Evolutionary conservation across 2,113 vertebrate species (phyloP), one percentile per base, ranked within the genome.

Genomic region (Felis chaus): DNA sequence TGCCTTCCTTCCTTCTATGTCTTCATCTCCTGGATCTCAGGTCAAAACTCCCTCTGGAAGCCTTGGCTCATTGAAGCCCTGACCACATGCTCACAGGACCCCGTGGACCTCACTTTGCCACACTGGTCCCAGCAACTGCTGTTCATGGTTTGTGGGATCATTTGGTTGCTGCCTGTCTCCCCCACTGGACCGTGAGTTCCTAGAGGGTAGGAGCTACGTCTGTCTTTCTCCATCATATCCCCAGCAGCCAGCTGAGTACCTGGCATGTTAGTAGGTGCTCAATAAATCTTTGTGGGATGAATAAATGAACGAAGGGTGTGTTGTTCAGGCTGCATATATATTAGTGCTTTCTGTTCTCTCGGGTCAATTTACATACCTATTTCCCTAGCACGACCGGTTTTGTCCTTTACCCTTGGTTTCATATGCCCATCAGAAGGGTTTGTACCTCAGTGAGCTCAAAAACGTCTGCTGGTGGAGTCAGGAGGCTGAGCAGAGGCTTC

Each of bases 291-390:
- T 87, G 84, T 31, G 88, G 25, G 45, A 53, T 83, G 83, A 89
- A 65, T 57, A 14, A 63, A 12, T 86, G 87, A 85, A 31, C 31
- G 6, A 61, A 88, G 8, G 76, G 63, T 53, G 57, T 61, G 23
- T 61, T 79, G 33, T 9, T 89, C 18, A 25, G 74, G 53, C 33
- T 95, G 66, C 36, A 15, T 83, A 79, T 89, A 65, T 66, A 89
- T 73, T 29, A 39, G 53, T 61, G 25, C n/a, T 91, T 55, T 96
- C 87, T 94, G 68, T 91, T 95, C 63, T 78, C 79, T 96, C 41
- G 74, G 79, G 79, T 74, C n/a, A 66, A 66, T 89, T 83, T 89
- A 90, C 69, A 86, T 76, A 87, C 50, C 3, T 71, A 14, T 95
- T 96, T 96, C 94, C 90, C 84, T 91, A 73, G 95, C 55, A 92